A percentile compares a stretch with the other conserved stretches of the same genome.
These are phyloP conservation scores for Drosophila incognita DNA, from an alignment of 2,888 invertebrate genomes.

Conservation along the genomic window DNA sequence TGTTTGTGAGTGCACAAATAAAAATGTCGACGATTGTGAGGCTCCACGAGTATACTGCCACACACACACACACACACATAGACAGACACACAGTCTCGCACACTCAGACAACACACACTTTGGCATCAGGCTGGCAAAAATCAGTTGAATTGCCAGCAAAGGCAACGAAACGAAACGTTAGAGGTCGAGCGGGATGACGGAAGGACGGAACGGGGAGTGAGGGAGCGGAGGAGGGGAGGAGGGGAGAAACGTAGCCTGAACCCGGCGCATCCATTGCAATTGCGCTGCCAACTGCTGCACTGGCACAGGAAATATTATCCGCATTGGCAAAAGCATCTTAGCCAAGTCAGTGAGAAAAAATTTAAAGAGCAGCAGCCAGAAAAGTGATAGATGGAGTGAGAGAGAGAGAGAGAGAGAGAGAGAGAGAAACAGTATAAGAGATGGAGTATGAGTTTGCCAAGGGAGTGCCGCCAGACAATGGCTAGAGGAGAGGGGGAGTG, in stretches of 20 bases:
- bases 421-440: background rate
- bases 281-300: constrained; percentile 74
- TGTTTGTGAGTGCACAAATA: constrained; percentile 62
- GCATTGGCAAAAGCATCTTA: constrained; percentile 74
- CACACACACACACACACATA: constrained; percentile 19
- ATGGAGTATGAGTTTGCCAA: constrained; percentile 12
- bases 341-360: constrained; percentile 50
- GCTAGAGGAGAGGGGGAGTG: constrained; percentile 3
- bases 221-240: background rate
- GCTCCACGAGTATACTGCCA: constrained; percentile 15
- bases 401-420: background rate
- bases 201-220: background rate
- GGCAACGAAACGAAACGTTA: constrained; percentile 4
- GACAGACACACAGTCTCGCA: constrained; percentile 6
- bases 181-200: background rate
- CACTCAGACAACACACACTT: constrained; percentile 11
- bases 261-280: constrained; percentile 35
- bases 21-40: constrained; percentile 75
- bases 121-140: constrained; percentile 49
- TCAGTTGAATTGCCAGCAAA: constrained; percentile 54
- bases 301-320: constrained; percentile 80
- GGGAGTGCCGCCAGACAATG: background rate
- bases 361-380: constrained; percentile 3
- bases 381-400: background rate
- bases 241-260: constrained; percentile 5